Conservation (phyloP, 2,113 vertebrate species). For the Macquaria australasica region DNA sequence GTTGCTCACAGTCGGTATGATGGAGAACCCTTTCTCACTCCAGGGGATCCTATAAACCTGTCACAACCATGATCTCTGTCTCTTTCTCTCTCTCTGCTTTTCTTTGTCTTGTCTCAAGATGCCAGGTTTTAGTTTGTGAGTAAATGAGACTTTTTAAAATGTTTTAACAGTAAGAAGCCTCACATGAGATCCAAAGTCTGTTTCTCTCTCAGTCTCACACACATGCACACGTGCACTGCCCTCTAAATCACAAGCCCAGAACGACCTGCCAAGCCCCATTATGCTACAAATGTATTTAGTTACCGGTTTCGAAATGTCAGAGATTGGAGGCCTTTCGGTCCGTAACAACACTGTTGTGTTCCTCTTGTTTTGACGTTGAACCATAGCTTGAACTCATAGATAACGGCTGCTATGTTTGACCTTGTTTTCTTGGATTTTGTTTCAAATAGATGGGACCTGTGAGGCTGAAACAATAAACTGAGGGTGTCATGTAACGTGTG, state of each 20-base stretch:
- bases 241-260: constrained; percentile 71
- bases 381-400: constrained; percentile 35
- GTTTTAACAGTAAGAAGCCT: constrained; percentile 3
- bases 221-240: neutral
- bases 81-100: constrained; percentile 51
- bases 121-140: neutral
- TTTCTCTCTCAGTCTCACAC: constrained; percentile 27
- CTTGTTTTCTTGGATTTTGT: constrained; percentile 61
- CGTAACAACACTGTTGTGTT: constrained; percentile 28
- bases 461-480: constrained; percentile 48
- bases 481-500: constrained; percentile 14
- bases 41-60: constrained; percentile 83
- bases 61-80: constrained; percentile 59
- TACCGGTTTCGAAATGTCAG: constrained; percentile 58
- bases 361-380: constrained; percentile 46
- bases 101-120: constrained; percentile 29
- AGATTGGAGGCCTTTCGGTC: constrained; percentile 26
- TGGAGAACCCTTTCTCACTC: constrained; percentile 71
- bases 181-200: constrained; percentile 5
- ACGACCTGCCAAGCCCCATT: constrained; percentile 65
- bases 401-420: constrained; percentile 53
- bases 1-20: constrained; percentile 55
- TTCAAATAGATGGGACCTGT: constrained; percentile 50
- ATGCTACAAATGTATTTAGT: constrained; percentile 79
- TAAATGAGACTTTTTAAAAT: constrained; percentile 23